These are phyloP conservation scores for Dimorphilus gyrociliatus DNA, from an alignment of 2,888 invertebrate species.

Conservation along the genomic window DNA sequence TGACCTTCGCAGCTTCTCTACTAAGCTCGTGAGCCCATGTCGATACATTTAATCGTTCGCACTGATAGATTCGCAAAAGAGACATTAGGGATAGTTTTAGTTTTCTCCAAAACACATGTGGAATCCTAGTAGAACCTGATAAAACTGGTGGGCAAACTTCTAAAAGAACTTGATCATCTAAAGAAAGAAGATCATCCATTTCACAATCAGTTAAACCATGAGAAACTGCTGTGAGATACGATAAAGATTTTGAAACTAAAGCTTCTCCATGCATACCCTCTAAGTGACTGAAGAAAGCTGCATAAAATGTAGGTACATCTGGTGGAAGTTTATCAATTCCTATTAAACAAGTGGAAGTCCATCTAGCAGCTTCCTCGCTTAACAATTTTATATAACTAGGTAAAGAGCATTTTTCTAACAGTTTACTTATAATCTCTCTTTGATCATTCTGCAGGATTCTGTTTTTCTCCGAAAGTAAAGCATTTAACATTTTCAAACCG, in stretches of 20 bases:
- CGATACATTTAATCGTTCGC: slow-evolving; percentile 23
- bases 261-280: slow-evolving; percentile 20
- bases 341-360: slow-evolving; percentile 12
- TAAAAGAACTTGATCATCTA: slow-evolving; percentile 27
- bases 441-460: slow-evolving; percentile 18
- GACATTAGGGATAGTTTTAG: no score
- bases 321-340: slow-evolving; percentile 11
- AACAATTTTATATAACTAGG: slow-evolving; percentile 23
- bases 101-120: slow-evolving; percentile 21
- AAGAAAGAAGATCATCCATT: slow-evolving; percentile 33
- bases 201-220: slow-evolving; percentile 33
- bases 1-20: slow-evolving; percentile 12
- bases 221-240: slow-evolving; percentile 25
- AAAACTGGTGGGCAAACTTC: slow-evolving; percentile 14
- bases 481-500: slow-evolving; percentile 6
- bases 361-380: slow-evolving; percentile 14
- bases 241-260: slow-evolving; percentile 18
- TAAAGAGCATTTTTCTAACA: slow-evolving; percentile 16
- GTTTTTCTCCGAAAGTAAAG: slow-evolving; percentile 11
- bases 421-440: slow-evolving; percentile 12
- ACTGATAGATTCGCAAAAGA: no score
- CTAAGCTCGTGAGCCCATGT: slow-evolving; percentile 21
- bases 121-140: slow-evolving; percentile 19
- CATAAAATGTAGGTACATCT: slow-evolving; percentile 14
- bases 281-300: slow-evolving; percentile 17